A percentile compares a stretch with the other conserved stretches of the same genome.
Evolutionary conservation across 2,113 vertebrate species (phyloP).

Genomic region (Albula goreensis): DNA sequence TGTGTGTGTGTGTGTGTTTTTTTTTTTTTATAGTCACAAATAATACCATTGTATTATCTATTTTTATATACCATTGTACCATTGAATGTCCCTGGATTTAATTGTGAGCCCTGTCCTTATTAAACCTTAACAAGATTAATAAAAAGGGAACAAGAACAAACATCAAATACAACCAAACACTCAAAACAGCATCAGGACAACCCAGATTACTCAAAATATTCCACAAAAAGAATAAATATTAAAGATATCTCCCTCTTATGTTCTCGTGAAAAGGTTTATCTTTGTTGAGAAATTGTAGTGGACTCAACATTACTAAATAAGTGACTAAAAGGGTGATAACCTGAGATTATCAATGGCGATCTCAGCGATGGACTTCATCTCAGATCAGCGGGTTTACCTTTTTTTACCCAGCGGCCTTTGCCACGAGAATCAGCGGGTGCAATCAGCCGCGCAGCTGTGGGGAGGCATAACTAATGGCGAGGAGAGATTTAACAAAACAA

Average conservation of each 20-base stretch:
- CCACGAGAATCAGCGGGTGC: not conserved
- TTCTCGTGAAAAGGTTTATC: no score
- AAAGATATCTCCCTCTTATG: no score
- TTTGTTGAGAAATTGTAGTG: not conserved
- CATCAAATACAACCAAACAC: not conserved
- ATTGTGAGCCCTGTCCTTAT: not conserved
- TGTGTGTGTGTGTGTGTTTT: no score
- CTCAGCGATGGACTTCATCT: not conserved
- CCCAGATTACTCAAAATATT: not conserved
- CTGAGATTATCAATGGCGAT: not conserved
- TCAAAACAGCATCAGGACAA: not conserved
- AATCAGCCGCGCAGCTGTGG: conserved; percentile 17
- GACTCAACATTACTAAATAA: not conserved
- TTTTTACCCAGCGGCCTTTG: not conserved
- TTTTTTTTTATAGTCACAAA: not conserved
- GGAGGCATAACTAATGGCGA: conserved; percentile 23
- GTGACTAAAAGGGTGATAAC: not conserved
- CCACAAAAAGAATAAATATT: not conserved
- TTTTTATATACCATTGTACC: no score
- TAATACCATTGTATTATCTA: not conserved
- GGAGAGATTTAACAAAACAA: conserved; percentile 27
- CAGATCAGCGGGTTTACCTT: not conserved
- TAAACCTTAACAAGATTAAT: not conserved
- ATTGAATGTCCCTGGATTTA: no score
- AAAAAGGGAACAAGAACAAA: not conserved